Evolutionary conservation across 2,888 invertebrate species (phyloP), one percentile per base, ranked within the genome.

Genomic region (Protodeltote pygarga): DNA sequence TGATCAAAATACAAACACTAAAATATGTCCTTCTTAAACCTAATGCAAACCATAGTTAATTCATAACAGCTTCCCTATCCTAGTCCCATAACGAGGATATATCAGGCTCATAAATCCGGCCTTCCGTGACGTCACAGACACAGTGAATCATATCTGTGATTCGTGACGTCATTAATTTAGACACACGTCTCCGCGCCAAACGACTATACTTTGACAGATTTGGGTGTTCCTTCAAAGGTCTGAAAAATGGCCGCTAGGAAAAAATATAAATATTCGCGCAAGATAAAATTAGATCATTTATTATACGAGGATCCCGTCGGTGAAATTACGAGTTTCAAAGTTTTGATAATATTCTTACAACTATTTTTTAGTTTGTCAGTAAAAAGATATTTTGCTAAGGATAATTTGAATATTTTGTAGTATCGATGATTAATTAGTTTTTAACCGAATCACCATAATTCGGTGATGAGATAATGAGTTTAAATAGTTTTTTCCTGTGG

Each of bases 151-250:
- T 79, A 81, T 78, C 79, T 73, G 66, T 69, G 61, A 68, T 72
- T 75, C 81, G 75, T 81, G 76, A 73, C 72, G 79, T 79, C 85
- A 81, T 84, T 80, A 83, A 81, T 84, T 78, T 74, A 57, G 51
- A 60, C 63, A 65, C 65, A 40, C 69, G 71, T 72, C 75, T 77
- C 73, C 48, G 46, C 45, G 61, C 54, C 60, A 53, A 53, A 38
- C 60, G 59, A 34, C 65, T 64, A 65, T 69, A 74, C 68, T 73
- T 72, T 73, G 79, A 77, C 79, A 77, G 75, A 73, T 77, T 77
- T 54, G 54, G 71, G 72, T 47, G 54, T 66, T 60, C 65, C 65
- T 73, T 68, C 63, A 67, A 74, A 71, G 61, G 57, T 42, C 47
- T 73, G 75, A 75, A 69, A 77, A 69, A 75, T 71, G 62, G 32